Evolutionary conservation across 1,140 invertebrate genomes (phyloP).

Genomic region (Drosophila gunungcola): DNA sequence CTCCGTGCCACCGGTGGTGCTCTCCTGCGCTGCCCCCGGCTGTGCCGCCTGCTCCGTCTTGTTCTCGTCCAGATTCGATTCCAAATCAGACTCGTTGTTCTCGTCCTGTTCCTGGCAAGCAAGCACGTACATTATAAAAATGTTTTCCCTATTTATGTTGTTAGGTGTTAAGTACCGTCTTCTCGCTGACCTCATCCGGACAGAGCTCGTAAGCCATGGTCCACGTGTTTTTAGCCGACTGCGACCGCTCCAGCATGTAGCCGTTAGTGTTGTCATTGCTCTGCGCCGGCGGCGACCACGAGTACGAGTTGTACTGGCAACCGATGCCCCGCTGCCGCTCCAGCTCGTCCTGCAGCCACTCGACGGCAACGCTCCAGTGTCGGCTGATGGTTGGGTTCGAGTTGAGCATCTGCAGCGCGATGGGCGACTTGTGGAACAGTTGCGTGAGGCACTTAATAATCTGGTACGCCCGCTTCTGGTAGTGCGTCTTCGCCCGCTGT

Average conservation of each 20-base stretch:
- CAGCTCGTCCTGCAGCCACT: constrained; percentile 98
- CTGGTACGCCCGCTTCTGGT: constrained; percentile 98
- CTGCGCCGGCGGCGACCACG: constrained; percentile 96
- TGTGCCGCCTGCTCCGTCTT: constrained; percentile 51
- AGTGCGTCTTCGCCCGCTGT: constrained; percentile 95
- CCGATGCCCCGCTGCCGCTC: constrained; percentile 88
- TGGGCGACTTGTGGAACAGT: constrained; percentile 93
- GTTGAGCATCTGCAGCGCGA: constrained; percentile 91
- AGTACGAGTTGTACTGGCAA: constrained; percentile 90
- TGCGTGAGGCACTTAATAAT: constrained; percentile 98
- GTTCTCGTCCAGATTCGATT: constrained; percentile 72
- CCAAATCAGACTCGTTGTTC: constrained; percentile 82
- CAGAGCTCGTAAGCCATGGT: constrained; percentile 93
- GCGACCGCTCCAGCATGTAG: constrained; percentile 97
- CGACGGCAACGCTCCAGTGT: constrained; percentile 95
- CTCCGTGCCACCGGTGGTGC: constrained; percentile 14
- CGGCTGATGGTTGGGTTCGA: constrained; percentile 91
- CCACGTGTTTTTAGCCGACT: constrained; percentile 95
- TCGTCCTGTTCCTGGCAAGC: constrained; percentile 76
- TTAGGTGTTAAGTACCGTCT: constrained; percentile 51
- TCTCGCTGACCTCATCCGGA: constrained; percentile 89
- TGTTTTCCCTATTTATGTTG: neutral
- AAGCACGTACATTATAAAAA: constrained; percentile 1
- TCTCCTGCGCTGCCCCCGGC: constrained; percentile 14
- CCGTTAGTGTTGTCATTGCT: constrained; percentile 98